These are phyloP conservation scores for Polietes domitor DNA, from an alignment of 2,888 invertebrate genomes.

Conservation along the genomic window DNA sequence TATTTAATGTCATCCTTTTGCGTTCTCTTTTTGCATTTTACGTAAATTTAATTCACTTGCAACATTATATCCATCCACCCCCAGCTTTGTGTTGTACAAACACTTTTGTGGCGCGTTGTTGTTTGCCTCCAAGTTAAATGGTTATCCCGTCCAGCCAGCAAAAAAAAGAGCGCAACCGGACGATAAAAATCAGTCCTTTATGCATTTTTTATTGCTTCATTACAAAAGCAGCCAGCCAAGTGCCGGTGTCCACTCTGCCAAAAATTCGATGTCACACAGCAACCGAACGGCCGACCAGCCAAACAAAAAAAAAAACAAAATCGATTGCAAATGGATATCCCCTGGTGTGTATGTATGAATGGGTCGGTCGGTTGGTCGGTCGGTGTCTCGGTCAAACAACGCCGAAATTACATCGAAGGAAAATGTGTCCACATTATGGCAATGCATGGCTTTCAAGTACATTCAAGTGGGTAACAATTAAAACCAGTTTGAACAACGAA, in stretches of 20 bases:
- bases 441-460: background rate
- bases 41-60: conserved; percentile 70
- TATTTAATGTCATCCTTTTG: conserved; percentile 70
- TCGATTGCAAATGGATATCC: conserved; percentile 42
- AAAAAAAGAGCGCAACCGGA: conserved; percentile 15
- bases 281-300: too few species aligned
- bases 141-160: background rate
- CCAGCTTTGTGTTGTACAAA: too few species aligned
- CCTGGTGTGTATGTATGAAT: background rate
- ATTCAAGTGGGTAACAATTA: too few species aligned
- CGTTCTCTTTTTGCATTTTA: background rate
- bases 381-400: background rate
- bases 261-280: conserved; percentile 38
- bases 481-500: too few species aligned
- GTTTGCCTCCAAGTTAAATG: conserved; percentile 36
- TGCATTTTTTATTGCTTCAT: conserved; percentile 45
- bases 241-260: conserved; percentile 9
- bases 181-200: conserved; percentile 45
- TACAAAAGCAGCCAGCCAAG: conserved; percentile 35
- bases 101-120: background rate
- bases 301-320: conserved; percentile 12
- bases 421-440: background rate
- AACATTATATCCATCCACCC: background rate
- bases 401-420: conserved; percentile 8
- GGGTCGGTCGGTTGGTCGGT: too few species aligned